A percentile compares a stretch with the other conserved stretches of the same genome.
phyloP scores from a whole-genome alignment of 2,888 invertebrate genomes.

The Ormyrus rosae region DNA sequence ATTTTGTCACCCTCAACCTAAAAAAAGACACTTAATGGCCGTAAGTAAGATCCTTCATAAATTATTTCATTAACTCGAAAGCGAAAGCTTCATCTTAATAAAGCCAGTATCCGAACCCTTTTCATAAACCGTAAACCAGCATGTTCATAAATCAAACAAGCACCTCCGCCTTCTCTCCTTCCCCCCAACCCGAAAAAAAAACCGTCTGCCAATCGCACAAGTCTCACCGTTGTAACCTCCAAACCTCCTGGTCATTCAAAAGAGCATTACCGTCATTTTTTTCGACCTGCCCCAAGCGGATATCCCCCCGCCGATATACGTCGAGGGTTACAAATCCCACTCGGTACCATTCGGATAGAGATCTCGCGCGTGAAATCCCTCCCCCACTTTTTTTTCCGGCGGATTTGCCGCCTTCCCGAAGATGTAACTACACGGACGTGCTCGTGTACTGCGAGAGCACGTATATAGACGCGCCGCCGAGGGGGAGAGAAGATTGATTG shows the following conservation, averaged over 20 bases:
- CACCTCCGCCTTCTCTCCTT: no score
- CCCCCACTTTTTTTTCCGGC: neutral
- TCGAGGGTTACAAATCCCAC: conserved; percentile 17
- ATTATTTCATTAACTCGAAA: no score
- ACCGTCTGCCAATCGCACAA: neutral
- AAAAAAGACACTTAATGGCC: no score
- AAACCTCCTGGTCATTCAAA: conserved; percentile 42
- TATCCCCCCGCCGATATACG: conserved; percentile 3
- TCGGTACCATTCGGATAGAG: neutral
- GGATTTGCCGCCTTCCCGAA: conserved; percentile 10
- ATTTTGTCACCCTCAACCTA: no score
- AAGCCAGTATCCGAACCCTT: neutral
- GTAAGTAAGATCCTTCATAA: no score
- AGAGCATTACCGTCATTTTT: conserved; percentile 21
- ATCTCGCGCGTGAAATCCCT: conserved; percentile 36
- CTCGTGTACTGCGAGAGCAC: neutral
- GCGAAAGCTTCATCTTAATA: neutral
- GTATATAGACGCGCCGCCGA: neutral
- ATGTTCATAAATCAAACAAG: neutral
- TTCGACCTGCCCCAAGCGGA: neutral
- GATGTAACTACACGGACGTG: neutral
- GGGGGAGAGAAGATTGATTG: conserved; percentile 57
- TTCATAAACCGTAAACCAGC: no score
- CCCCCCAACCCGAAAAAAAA: no score
- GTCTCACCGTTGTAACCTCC: neutral